Evolutionary conservation across 2,797 vertebrate genomes (phyloP), one percentile per base, ranked within the genome.

Genomic region (Syngnathus rostellatus): DNA sequence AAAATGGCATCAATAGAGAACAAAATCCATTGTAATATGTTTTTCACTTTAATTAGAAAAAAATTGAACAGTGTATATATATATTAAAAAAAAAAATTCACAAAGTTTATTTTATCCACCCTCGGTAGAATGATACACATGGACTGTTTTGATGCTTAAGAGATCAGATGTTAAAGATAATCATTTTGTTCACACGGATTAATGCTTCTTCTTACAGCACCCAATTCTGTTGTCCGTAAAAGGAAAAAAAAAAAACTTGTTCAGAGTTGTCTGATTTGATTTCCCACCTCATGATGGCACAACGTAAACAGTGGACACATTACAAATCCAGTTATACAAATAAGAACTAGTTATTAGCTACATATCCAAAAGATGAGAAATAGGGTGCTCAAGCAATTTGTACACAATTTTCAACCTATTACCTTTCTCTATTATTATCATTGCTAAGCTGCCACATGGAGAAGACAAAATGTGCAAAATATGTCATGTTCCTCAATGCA

Each of bases 391-490:
- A 71, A 81, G 76, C 70, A 31, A 80, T 73, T 75, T 63, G 69
- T 74, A 70, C 43, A 77, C 38, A 77, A 48, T 25, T 14, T 23
- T 12, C n/a, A 61, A 39, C 38, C 17, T 63, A 50, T 50, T 50
- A 50, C 8, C 48, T 50, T 8, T 37, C 16, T 23, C 69, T 68
- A 61, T 54, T 72, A 69, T 77, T 57, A 76, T 74, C 78, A 82
- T 93, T 90, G 92, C 91, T 93, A 93, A 98, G 96, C 96, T 99
- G 97, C 95, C 95, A 93, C 86, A 86, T 90, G 80, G 91, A 92
- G 91, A 89, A 88, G 90, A 89, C 92, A 91, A 41, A 84, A 94
- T 97, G 96, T 98, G 95, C 96, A 99, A 93, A 97, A 96, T 92
- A 85, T 85, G 72, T 92, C 88, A 83, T 69, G 83, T 77, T 91